A percentile compares a stretch with the other conserved stretches of the same genome.
These are phyloP conservation scores for Stigmatopora nigra DNA, from an alignment of 2,113 vertebrate species.

Conservation along the genomic window DNA sequence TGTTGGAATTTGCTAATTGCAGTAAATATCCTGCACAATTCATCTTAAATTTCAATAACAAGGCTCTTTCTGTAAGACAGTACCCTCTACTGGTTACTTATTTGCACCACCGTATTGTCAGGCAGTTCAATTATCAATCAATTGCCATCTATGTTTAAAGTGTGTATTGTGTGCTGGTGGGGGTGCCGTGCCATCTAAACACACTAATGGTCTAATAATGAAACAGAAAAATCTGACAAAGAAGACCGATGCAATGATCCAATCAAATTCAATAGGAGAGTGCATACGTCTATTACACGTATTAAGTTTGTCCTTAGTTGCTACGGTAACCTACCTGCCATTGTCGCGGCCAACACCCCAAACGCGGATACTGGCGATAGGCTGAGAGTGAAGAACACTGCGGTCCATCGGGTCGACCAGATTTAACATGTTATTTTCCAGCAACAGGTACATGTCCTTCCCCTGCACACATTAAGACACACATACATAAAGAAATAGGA, in stretches of 20 bases:
- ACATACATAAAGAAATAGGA: neutral
- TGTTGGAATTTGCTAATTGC: neutral
- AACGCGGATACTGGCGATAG: constrained; percentile 93
- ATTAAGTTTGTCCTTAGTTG: neutral
- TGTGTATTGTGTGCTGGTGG: neutral
- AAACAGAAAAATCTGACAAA: neutral
- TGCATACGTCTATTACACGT: neutral
- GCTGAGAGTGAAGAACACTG: constrained; percentile 88
- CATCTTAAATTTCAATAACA: constrained; percentile 2
- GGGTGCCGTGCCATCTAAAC: neutral
- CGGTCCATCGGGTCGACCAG: constrained; percentile 95
- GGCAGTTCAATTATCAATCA: neutral
- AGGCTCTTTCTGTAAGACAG: neutral
- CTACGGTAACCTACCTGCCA: constrained; percentile 76
- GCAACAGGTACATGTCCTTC: constrained; percentile 93
- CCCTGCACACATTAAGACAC: constrained; percentile 67
- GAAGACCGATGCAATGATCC: neutral
- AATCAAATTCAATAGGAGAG: neutral
- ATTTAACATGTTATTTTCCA: constrained; percentile 95
- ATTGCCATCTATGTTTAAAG: neutral
- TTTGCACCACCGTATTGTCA: neutral
- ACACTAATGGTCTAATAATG: neutral
- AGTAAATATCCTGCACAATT: neutral
- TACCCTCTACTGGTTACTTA: constrained; percentile 38
- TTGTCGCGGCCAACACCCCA: constrained; percentile 98